Evolutionary conservation across 2,797 vertebrate genomes (phyloP).

Genomic region (Agapornis canus): DNA sequence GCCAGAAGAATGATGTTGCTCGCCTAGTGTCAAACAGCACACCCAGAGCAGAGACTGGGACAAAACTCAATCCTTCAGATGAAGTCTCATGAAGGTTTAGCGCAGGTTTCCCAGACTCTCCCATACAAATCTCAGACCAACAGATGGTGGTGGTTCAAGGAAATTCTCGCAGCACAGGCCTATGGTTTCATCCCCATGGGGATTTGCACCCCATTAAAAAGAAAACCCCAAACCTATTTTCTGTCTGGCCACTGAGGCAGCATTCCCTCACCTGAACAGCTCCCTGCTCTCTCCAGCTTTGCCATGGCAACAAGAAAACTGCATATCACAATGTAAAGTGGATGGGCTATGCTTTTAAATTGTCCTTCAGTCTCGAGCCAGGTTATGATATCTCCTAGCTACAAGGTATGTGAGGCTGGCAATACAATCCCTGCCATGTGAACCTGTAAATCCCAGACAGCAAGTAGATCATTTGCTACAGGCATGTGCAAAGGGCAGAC

Average conservation of each 20-base stretch:
- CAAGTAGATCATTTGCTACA: background rate
- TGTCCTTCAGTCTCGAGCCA: background rate
- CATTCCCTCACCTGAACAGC: background rate
- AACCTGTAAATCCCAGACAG: background rate
- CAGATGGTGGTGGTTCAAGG: background rate
- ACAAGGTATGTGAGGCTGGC: background rate
- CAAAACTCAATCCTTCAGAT: background rate
- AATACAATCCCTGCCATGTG: accelerated
- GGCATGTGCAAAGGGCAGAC: background rate
- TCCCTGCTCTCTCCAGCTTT: background rate
- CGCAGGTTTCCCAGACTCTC: background rate
- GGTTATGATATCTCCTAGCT: background rate
- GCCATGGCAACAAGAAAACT: conserved; percentile 48
- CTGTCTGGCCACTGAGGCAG: background rate
- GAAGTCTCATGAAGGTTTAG: background rate
- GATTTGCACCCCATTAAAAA: background rate
- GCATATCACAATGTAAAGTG: background rate
- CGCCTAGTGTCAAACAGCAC: background rate
- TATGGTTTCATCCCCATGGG: background rate
- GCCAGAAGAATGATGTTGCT: accelerated
- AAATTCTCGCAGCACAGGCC: background rate
- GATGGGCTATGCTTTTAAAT: background rate
- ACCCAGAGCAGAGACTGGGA: background rate
- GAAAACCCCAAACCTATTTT: background rate
- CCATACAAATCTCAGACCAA: background rate